Evolutionary conservation across 2,113 vertebrate species (phyloP).

Genomic region (Oryzias curvinotus): DNA sequence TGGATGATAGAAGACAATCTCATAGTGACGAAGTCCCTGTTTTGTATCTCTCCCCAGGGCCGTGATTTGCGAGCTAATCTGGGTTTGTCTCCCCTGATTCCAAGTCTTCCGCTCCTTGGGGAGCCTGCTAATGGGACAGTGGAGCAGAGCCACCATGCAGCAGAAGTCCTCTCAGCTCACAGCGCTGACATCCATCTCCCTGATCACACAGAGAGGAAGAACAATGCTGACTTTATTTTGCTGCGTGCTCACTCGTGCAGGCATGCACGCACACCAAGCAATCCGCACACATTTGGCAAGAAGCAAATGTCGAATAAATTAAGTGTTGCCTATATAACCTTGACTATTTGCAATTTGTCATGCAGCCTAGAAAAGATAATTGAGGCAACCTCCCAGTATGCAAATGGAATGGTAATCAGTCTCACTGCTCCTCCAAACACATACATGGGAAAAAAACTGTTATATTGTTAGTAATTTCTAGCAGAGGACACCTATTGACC

Average conservation of each 20-base stretch:
- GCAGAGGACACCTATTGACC: slow-evolving; percentile 81
- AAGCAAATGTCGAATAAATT: slow-evolving; percentile 59
- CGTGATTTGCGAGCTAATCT: slow-evolving; percentile 93
- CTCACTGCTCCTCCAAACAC: slow-evolving; percentile 53
- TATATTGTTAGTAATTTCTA: slow-evolving; percentile 77
- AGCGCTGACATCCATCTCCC: slow-evolving; percentile 65
- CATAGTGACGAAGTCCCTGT: slow-evolving; percentile 78
- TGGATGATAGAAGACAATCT: slow-evolving; percentile 59
- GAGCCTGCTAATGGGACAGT: slow-evolving; percentile 85
- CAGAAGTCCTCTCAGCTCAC: slow-evolving; percentile 70
- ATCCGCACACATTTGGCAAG: slow-evolving; percentile 10
- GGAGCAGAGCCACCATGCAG: slow-evolving; percentile 76
- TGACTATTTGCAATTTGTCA: slow-evolving; percentile 74
- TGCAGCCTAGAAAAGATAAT: slow-evolving; percentile 71
- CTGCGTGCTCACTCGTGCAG: slow-evolving; percentile 7
- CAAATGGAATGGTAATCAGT: slow-evolving; percentile 76
- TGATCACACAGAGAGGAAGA: slow-evolving; percentile 57
- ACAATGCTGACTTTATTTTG: slow-evolving; percentile 54
- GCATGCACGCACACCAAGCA: neutral
- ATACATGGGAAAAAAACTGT: slow-evolving; percentile 52
- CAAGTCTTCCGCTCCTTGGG: slow-evolving; percentile 76
- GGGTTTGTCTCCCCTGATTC: slow-evolving; percentile 78
- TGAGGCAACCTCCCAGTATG: slow-evolving; percentile 73
- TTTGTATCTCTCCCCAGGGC: slow-evolving; percentile 70
- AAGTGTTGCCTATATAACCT: slow-evolving; percentile 60